A percentile compares a stretch with the other conserved stretches of the same genome.
phyloP scores from a whole-genome alignment of 1,140 invertebrate species.

The Artemia franciscana region DNA sequence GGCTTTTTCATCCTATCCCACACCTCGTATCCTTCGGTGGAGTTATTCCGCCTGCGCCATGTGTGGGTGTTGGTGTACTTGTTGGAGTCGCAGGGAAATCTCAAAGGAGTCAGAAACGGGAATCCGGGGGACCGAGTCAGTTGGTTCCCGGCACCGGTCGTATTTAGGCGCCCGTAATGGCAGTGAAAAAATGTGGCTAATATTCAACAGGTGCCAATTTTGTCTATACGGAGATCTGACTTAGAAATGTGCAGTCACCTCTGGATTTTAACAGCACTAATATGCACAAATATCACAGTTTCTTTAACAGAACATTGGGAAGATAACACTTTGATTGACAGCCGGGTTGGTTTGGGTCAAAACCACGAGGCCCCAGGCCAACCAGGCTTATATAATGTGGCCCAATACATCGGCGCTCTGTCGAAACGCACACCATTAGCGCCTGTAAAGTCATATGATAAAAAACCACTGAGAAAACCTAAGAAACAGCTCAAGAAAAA shows the following conservation, averaged over 20 bases:
- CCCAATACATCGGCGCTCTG: neutral
- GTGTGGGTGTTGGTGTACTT: neutral
- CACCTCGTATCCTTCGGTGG: neutral
- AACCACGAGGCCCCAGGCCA: neutral
- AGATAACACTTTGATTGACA: neutral
- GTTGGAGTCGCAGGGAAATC: neutral
- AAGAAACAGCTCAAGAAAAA: neutral
- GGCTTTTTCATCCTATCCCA: neutral
- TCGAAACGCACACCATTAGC: neutral
- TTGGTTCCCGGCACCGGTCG: neutral
- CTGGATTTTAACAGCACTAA: neutral
- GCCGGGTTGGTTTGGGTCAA: neutral
- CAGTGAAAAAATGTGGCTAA: neutral
- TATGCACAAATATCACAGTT: neutral
- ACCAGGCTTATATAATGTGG: neutral
- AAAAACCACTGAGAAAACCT: neutral
- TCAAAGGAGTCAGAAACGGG: neutral
- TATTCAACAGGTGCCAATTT: neutral
- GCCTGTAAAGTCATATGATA: neutral
- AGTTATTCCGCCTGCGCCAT: neutral
- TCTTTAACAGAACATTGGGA: neutral
- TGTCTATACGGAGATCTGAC: neutral
- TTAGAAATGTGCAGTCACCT: neutral
- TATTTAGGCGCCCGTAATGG: neutral
- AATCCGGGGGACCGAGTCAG: neutral